Evolutionary conservation across 2,888 invertebrate species (phyloP).

Genomic region (Andricus curvator): DNA sequence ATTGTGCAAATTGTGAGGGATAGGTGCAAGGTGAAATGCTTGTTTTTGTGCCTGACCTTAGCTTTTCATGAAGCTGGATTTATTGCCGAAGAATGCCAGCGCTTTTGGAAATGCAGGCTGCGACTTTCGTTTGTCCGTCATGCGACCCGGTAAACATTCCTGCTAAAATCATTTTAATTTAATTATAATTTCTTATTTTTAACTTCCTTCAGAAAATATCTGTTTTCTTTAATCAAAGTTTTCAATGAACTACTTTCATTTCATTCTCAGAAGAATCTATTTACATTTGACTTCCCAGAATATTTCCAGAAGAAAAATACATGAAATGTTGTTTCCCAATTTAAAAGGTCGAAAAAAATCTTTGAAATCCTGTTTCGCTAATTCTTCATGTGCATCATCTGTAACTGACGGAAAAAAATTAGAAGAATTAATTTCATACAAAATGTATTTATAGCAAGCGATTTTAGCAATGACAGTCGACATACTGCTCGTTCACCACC

Average conservation of each 20-base stretch:
- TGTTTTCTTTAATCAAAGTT: too few species aligned
- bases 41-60: slow-evolving; percentile 56
- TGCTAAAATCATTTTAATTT: slow-evolving; percentile 2
- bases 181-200: too few species aligned
- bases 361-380: too few species aligned
- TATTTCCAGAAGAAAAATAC: neutral
- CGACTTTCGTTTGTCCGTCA: slow-evolving; percentile 53
- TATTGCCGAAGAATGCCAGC: slow-evolving; percentile 51
- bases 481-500: neutral
- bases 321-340: neutral
- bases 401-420: neutral
- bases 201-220: too few species aligned
- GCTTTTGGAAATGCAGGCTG: slow-evolving; percentile 55
- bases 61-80: slow-evolving; percentile 61
- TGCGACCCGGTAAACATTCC: slow-evolving; percentile 11
- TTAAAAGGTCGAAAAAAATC: too few species aligned
- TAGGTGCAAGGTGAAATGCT: slow-evolving; percentile 59
- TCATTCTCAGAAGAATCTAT: neutral
- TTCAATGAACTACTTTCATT: neutral
- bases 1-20: slow-evolving; percentile 25
- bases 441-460: neutral
- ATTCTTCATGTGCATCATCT: too few species aligned
- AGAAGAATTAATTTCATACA: neutral
- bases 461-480: slow-evolving; percentile 5
- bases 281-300: neutral